Conservation (phyloP, 2,888 invertebrate genomes). For the Athalia rosae region DNA sequence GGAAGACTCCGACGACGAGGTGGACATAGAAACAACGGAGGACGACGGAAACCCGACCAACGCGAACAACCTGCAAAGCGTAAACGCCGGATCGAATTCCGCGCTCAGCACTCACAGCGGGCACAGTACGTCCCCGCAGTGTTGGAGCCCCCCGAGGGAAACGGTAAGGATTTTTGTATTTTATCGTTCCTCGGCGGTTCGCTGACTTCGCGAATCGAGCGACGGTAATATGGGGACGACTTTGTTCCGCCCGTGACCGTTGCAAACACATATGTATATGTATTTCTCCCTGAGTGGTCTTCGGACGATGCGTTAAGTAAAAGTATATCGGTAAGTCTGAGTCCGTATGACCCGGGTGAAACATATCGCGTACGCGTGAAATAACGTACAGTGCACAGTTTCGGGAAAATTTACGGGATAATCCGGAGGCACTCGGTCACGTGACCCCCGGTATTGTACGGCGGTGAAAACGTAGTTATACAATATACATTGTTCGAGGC, state of each 20-base stretch:
- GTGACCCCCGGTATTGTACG: constrained; percentile 51
- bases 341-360: no score
- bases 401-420: background rate
- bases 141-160: constrained; percentile 76
- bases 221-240: no score
- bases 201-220: background rate
- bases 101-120: constrained; percentile 63
- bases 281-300: no score
- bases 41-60: constrained; percentile 75
- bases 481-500: constrained; percentile 43
- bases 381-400: background rate
- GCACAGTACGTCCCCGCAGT: constrained; percentile 65
- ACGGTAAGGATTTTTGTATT: constrained; percentile 71
- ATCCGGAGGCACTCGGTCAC: constrained; percentile 48
- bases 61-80: constrained; percentile 37
- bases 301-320: no score
- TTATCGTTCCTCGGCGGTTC: constrained; percentile 22
- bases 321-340: no score
- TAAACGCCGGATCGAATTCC: constrained; percentile 61
- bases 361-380: no score
- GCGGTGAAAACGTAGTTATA: constrained; percentile 44
- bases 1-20: constrained; percentile 86
- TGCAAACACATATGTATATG: no score
- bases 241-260: no score
- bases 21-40: constrained; percentile 91